A percentile compares a stretch with the other conserved stretches of the same genome.
Conservation (phyloP, 2,113 vertebrate species). For the Pseudorectes ferrugineus region DNA sequence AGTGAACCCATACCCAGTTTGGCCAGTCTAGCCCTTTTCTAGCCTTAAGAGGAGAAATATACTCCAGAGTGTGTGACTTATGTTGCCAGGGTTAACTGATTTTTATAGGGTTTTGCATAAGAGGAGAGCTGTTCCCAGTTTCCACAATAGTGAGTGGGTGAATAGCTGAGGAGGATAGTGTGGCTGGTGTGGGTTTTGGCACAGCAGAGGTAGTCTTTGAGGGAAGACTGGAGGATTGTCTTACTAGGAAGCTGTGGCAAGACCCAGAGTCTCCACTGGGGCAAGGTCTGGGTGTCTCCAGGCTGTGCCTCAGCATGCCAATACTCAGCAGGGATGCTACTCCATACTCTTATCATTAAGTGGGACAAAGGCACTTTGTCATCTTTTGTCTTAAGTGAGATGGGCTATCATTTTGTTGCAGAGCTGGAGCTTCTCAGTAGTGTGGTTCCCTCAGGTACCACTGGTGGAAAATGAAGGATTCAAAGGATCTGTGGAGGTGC, state of each 20-base stretch:
- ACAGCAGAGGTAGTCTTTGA: not conserved
- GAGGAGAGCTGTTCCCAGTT: not conserved
- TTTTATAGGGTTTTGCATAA: not conserved
- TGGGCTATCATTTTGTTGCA: not conserved
- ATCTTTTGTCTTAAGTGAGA: not conserved
- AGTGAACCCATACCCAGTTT: not conserved
- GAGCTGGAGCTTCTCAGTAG: not conserved
- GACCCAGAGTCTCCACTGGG: not conserved
- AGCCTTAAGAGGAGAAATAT: not conserved
- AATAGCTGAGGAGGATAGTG: not conserved
- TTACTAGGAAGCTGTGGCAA: not conserved
- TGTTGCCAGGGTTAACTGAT: not conserved
- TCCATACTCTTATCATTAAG: not conserved
- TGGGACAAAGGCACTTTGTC: not conserved
- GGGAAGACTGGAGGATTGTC: not conserved
- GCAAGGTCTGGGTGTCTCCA: not conserved
- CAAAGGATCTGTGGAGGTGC: not conserved
- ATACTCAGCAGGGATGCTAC: not conserved
- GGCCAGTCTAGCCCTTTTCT: not conserved
- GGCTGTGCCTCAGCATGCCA: fast-evolving
- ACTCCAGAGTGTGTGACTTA: not conserved
- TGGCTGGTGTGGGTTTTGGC: not conserved
- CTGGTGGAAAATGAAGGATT: not conserved
- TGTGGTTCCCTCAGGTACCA: not conserved
- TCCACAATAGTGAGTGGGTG: not conserved